phyloP scores from a whole-genome alignment of 2,888 invertebrate genomes.

The Thymelicus acteon region DNA sequence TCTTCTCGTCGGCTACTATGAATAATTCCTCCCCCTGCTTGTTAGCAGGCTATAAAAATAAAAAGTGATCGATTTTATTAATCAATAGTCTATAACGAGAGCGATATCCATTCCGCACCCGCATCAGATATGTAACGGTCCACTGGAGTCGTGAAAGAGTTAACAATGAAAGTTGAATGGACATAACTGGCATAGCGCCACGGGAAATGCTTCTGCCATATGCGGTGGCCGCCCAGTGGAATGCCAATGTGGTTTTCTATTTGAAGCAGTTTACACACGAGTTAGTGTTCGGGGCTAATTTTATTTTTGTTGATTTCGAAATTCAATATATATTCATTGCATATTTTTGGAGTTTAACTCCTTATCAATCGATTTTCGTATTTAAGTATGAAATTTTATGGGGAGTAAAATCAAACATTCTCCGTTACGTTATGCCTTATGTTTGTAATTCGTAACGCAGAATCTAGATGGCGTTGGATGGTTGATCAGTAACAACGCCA shows the following conservation, averaged over 20 bases:
- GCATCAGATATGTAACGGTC: slow-evolving; percentile 9
- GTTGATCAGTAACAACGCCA: too few relatives aligned
- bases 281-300: background rate
- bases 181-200: slow-evolving; percentile 34
- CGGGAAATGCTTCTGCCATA: slow-evolving; percentile 35
- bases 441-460: too few relatives aligned
- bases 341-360: too few relatives aligned
- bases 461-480: too few relatives aligned
- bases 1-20: too few relatives aligned
- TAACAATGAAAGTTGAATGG: slow-evolving; percentile 22
- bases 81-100: background rate
- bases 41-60: background rate
- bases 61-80: background rate
- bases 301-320: background rate
- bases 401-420: too few relatives aligned
- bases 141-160: slow-evolving; percentile 8
- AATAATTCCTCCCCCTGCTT: too few relatives aligned
- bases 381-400: too few relatives aligned
- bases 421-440: too few relatives aligned
- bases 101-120: background rate
- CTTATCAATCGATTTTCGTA: too few relatives aligned
- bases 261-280: slow-evolving; percentile 17
- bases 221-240: slow-evolving; percentile 4
- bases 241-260: slow-evolving; percentile 32
- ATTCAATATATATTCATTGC: too few relatives aligned